Base-by-base conservation (phyloP, 2,113 vertebrate species). In the Chloroceryle aenea region DNA sequence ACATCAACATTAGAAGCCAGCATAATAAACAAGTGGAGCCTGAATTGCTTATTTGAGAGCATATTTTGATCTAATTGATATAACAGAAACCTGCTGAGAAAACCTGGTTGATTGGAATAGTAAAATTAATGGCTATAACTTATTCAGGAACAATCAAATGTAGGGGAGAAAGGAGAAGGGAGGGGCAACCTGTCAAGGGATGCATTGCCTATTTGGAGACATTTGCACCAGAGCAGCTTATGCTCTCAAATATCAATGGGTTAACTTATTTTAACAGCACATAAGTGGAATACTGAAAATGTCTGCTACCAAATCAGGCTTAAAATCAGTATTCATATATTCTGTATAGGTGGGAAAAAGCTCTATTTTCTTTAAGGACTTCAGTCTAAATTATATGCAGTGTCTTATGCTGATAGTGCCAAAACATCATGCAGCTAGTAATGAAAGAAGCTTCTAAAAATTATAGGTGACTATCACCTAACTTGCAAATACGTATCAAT, bases 11-110 rank as follows among this genome's bases (percentile, higher is more conserved):
- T 84, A 95, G 68, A 86, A 89, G 23, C 38, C 64, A 78, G 63
- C 56, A 77, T 90, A 92, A 93, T 84, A 94, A 96, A 94, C 76
- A 94, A 81, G 79, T 79, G 25, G 34, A 83, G n/a, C 47, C 11
- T 82, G 42, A 69, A 87, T 87, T 94, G 75, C 78, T 90, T 55
- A 53, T 93, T 93, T 95, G 82, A 75, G 79, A 95, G 16, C 40
- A 29, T 84, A 86, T 86, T 96, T 92, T 93, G 76, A 81, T 64
- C 76, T 94, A 95, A 94, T 84, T 96, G 61, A 62, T 94, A 73
- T 87, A 91, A 63, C 71, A 71, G 71, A 95, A 94, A 79, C 55
- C 45, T 92, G 18, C 78, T 84, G 67, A 62, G 82, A 93, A 85
- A 59, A 85, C 63, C 76, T 45, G 8, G 85, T 91, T 94, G 79